Base-by-base conservation (phyloP, 2,888 invertebrate genomes). In the Sicus ferrugineus region DNA sequence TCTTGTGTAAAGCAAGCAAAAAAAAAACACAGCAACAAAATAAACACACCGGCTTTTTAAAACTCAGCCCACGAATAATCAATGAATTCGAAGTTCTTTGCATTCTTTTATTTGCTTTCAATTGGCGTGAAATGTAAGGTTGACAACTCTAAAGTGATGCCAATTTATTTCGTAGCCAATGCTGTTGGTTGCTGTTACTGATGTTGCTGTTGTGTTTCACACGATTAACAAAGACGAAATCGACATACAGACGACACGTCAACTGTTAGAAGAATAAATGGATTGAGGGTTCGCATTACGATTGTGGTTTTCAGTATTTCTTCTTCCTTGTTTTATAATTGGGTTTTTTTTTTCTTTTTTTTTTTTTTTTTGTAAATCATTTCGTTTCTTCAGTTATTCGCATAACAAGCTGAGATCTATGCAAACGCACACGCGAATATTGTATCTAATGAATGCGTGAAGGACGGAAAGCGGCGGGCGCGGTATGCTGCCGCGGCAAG, bases 381-480 rank as follows among this genome's bases (percentile, higher is more conserved):
- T 46, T 16, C n/a, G n/a, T n/a, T n/a, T n/a, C n/a, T n/a, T n/a
- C 65, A 46, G 54, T 65, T 54, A 65, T 65, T 65, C 54, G 65
- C 65, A 54, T 65, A 65, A 65, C 65, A 65, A 65, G 31, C 65
- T 38, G 52, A 52, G 52, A 52, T 65, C 54, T 52, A 34, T 65
- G 14, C 26, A 52, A n/a, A n/a, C n/a, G 34, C 2, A 14, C 34
- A 34, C 1, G 7, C 9, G 14, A n/a, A 42, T n/a, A 42, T 1
- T 42, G 42, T 42, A 1, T 42, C 34, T 34, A 11, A n/a, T 52
- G 52, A 16, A 52, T 52, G 21, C 11, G 26, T 23, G 11, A 19
- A 58, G 56, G n/a, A n/a, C n/a, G 16, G 23, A 56, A 26, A 21
- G 23, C 19, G 52, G 52, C 52, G 38, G 42, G 28, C 46, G 11